These are phyloP conservation scores for Standfussiana lucernea DNA, from an alignment of 2,888 invertebrate genomes.

Conservation along the genomic window DNA sequence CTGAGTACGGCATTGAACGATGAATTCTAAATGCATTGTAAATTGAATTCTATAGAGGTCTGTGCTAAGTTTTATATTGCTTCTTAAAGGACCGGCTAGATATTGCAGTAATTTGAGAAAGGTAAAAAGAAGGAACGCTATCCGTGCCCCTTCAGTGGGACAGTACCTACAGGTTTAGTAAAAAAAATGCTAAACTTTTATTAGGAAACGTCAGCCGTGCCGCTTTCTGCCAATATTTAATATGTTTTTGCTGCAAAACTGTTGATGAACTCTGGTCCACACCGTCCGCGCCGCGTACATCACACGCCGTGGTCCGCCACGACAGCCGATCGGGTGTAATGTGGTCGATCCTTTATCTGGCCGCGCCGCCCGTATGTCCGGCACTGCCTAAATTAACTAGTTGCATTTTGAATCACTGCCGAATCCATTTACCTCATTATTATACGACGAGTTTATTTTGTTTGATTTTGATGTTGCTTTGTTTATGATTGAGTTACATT, in stretches of 20 bases:
- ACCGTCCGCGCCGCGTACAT: constrained; percentile 9
- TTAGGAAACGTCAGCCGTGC: no score
- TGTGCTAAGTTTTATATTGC: not conserved
- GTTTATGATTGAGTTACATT: no score
- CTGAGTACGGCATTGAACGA: not conserved
- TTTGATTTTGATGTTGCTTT: not conserved
- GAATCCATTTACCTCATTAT: constrained; percentile 19
- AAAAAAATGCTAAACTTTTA: no score
- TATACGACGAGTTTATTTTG: not conserved
- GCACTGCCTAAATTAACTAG: constrained; percentile 33
- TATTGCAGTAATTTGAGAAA: not conserved
- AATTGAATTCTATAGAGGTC: not conserved
- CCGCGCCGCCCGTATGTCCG: constrained; percentile 33
- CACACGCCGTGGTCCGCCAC: constrained; percentile 5
- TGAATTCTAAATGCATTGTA: not conserved
- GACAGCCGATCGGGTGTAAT: constrained; percentile 30
- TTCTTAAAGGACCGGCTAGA: not conserved
- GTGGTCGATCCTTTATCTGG: constrained; percentile 40
- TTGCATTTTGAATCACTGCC: constrained; percentile 39
- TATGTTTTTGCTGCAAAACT: not conserved
- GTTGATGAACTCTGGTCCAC: not conserved
- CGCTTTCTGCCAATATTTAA: not conserved
- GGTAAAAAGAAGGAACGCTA: not conserved
- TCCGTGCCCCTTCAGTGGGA: not conserved
- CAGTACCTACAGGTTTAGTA: not conserved